A percentile compares a stretch with the other conserved stretches of the same genome.
These are phyloP conservation scores for Proisotoma minuta DNA, from an alignment of 2,888 invertebrate genomes.

Conservation along the genomic window DNA sequence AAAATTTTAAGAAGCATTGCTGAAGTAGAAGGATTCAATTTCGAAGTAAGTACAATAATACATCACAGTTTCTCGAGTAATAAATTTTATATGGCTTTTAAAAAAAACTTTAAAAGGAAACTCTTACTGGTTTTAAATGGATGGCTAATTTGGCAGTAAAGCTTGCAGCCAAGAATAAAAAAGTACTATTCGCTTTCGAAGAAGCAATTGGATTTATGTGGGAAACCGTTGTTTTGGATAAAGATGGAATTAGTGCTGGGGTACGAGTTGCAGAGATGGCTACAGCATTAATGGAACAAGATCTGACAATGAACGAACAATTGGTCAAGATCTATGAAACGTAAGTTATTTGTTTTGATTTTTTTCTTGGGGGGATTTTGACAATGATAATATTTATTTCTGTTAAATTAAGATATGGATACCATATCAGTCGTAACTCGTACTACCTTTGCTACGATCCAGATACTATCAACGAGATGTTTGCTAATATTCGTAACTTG, in stretches of 20 bases:
- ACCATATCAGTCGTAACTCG: conserved; percentile 79
- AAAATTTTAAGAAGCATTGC: conserved; percentile 84
- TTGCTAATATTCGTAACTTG: conserved; percentile 70
- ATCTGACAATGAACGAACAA: conserved; percentile 53
- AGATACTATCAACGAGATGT: conserved; percentile 66
- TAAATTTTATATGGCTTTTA: neutral
- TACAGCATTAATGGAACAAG: conserved; percentile 61
- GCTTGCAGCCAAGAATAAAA: conserved; percentile 65
- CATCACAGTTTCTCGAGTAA: neutral
- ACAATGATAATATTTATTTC: conserved; percentile 34
- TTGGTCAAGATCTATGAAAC: conserved; percentile 70
- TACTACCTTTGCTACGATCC: conserved; percentile 84
- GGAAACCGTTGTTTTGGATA: conserved; percentile 80
- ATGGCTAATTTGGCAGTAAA: conserved; percentile 86
- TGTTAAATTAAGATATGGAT: conserved; percentile 80
- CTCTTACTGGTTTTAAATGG: conserved; percentile 99
- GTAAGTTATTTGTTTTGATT: conserved; percentile 51
- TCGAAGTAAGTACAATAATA: conserved; percentile 53
- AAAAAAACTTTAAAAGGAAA: conserved; percentile 59
- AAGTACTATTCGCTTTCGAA: conserved; percentile 89
- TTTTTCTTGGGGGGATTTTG: neutral
- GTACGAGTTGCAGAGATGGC: conserved; percentile 72
- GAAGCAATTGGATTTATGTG: conserved; percentile 99
- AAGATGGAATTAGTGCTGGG: conserved; percentile 92
- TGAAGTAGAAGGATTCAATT: conserved; percentile 68